Evolutionary conservation across 2,888 invertebrate genomes (phyloP).

Genomic region (Diarsia rubi): DNA sequence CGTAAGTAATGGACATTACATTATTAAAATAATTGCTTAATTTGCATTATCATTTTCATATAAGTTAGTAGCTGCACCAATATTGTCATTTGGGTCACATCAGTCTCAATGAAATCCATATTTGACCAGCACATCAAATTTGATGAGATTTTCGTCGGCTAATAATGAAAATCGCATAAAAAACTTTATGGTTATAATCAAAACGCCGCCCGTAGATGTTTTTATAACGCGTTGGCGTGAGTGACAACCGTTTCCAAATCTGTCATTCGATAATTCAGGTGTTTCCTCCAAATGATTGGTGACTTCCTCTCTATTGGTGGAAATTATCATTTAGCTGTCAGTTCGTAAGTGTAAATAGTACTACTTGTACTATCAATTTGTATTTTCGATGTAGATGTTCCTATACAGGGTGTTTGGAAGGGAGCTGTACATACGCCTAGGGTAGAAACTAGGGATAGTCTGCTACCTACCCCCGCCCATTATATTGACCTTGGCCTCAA

Average conservation of each 20-base stretch:
- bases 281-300: slow-evolving; percentile 63
- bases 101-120: slow-evolving; percentile 24
- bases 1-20: neutral
- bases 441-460: no score
- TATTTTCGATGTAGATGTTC: slow-evolving; percentile 32
- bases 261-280: slow-evolving; percentile 48
- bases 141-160: slow-evolving; percentile 16
- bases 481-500: no score
- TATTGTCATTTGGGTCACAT: slow-evolving; percentile 32
- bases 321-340: slow-evolving; percentile 65
- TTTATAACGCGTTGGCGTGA: slow-evolving; percentile 62
- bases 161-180: slow-evolving; percentile 32
- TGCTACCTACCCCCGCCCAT: no score
- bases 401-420: no score
- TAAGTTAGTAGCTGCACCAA: slow-evolving; percentile 1
- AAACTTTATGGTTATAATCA: slow-evolving; percentile 33
- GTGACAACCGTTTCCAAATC: slow-evolving; percentile 51
- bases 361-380: slow-evolving; percentile 38
- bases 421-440: no score
- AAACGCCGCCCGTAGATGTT: slow-evolving; percentile 43
- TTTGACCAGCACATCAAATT: slow-evolving; percentile 14
- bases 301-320: slow-evolving; percentile 69
- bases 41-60: slow-evolving; percentile 20
- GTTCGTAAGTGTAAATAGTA: slow-evolving; percentile 15
- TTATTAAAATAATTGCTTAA: slow-evolving; percentile 35